Conservation (phyloP, 2,113 vertebrate species). For the Abramis brama region DNA sequence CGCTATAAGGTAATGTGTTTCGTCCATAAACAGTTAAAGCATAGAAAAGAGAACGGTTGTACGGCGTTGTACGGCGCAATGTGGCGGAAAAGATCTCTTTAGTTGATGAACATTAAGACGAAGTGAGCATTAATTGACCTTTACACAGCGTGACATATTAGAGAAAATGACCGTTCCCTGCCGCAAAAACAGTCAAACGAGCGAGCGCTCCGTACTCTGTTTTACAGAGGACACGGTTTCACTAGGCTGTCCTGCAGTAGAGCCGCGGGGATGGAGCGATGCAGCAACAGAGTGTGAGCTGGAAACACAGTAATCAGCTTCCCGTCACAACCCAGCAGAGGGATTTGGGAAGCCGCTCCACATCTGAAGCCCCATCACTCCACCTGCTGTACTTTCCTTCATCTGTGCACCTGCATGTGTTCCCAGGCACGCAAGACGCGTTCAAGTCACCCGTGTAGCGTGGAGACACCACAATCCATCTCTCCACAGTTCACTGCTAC, state of each 20-base stretch:
- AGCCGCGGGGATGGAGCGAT: too few relatives aligned
- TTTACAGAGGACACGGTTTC: conserved; percentile 24
- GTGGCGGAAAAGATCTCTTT: background rate
- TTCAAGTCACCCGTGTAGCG: background rate
- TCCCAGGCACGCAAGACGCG: background rate
- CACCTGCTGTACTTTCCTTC: background rate
- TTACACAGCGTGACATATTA: background rate
- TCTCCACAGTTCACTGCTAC: conserved; percentile 22
- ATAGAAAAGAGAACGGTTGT: background rate
- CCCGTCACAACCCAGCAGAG: conserved; percentile 11
- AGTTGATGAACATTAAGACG: background rate
- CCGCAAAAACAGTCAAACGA: conserved; percentile 4
- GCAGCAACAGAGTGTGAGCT: background rate
- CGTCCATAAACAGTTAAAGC: background rate
- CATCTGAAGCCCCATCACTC: background rate
- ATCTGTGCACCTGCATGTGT: conserved; percentile 9
- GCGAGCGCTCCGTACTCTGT: background rate
- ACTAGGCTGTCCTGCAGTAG: background rate
- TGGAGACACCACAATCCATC: conserved; percentile 1
- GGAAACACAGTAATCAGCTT: conserved; percentile 15
- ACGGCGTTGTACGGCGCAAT: background rate
- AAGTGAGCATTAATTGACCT: conserved; percentile 12
- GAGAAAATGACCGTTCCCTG: background rate
- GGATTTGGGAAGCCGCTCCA: conserved; percentile 17
- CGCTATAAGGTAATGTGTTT: background rate